These are phyloP conservation scores for Cinclus mexicanus DNA, from an alignment of 2,113 vertebrate species.

Conservation along the genomic window DNA sequence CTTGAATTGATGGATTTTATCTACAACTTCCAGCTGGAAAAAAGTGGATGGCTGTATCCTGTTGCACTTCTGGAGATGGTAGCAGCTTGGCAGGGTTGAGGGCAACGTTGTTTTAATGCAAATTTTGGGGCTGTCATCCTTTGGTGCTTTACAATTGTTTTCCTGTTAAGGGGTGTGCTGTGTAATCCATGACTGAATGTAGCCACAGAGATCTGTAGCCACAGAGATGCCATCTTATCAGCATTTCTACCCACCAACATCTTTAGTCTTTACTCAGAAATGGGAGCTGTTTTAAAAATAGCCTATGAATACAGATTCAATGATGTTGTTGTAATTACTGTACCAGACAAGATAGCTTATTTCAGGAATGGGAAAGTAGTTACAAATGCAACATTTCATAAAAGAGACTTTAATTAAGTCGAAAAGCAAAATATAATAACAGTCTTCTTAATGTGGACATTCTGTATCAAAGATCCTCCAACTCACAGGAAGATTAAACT, in stretches of 20 bases:
- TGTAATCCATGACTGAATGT: neutral
- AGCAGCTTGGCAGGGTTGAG: neutral
- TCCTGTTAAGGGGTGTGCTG: neutral
- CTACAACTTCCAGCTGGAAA: neutral
- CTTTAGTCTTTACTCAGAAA: constrained; percentile 13
- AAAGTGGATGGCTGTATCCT: neutral
- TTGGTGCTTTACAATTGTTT: neutral
- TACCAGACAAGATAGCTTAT: constrained; percentile 47
- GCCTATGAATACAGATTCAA: constrained; percentile 22
- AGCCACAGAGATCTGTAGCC: neutral
- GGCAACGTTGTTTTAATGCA: neutral
- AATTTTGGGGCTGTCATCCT: neutral
- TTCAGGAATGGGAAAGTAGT: constrained; percentile 33
- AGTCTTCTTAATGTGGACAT: neutral
- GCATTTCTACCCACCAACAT: constrained; percentile 21
- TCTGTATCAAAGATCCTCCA: neutral
- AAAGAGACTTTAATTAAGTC: constrained; percentile 53
- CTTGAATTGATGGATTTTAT: neutral
- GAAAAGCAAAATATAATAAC: constrained; percentile 30
- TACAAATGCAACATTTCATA: constrained; percentile 30
- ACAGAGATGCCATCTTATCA: neutral
- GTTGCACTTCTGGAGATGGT: neutral
- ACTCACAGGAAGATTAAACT: neutral
- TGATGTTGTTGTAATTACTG: constrained; percentile 49
- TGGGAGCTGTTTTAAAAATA: constrained; percentile 41